phyloP scores from a whole-genome alignment of 2,797 vertebrate genomes.

The Anguilla megastoma region DNA sequence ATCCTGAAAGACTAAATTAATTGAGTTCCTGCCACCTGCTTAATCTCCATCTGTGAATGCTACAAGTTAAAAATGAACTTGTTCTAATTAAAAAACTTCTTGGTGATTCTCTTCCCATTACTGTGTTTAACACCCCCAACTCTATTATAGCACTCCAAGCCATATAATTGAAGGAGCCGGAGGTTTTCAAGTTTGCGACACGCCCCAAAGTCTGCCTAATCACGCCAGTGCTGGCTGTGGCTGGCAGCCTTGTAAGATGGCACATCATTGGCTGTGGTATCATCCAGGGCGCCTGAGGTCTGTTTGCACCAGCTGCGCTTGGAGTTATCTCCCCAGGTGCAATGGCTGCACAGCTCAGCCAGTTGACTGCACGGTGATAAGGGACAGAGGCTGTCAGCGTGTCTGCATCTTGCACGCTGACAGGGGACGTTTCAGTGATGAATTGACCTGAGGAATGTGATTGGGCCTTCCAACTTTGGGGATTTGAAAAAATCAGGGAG shows the following conservation, averaged over 20 bases:
- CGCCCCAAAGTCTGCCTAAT: neutral
- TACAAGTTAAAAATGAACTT: neutral
- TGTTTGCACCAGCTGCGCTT: neutral
- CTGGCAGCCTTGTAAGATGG: neutral
- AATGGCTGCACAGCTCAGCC: neutral
- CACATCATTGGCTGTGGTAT: neutral
- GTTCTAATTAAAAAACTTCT: neutral
- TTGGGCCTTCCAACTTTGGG: neutral
- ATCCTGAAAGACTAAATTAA: neutral
- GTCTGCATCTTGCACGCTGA: neutral
- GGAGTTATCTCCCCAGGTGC: neutral
- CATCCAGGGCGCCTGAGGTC: neutral
- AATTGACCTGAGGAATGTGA: neutral
- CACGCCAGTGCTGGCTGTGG: neutral
- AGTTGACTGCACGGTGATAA: neutral
- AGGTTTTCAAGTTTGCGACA: neutral
- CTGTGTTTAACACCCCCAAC: neutral
- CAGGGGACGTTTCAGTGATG: neutral
- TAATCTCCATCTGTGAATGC: constrained; percentile 1
- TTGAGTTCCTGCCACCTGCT: neutral
- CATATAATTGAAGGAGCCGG: neutral
- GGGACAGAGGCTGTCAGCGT: neutral
- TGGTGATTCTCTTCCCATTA: neutral
- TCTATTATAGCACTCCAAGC: neutral
- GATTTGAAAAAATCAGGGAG: neutral